Evolutionary conservation across 1,140 invertebrate genomes (phyloP).

Genomic region (Chymomyza costata): DNA sequence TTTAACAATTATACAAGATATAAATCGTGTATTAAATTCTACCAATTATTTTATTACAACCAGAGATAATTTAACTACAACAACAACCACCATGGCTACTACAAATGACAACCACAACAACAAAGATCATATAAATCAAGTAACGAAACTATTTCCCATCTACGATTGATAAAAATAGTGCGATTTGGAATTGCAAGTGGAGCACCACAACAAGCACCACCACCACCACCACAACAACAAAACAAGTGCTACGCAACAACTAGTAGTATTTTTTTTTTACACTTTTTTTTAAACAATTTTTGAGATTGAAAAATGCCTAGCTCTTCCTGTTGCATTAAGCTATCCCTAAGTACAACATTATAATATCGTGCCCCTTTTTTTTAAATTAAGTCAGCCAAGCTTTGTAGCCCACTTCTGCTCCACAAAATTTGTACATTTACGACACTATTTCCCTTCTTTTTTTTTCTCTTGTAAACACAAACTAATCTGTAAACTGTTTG

Average conservation of each 20-base stretch:
- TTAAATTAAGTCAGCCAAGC: too few species aligned
- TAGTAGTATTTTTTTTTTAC: too few species aligned
- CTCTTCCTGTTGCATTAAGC: too few species aligned
- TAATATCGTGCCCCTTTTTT: too few species aligned
- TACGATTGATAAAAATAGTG: constrained; percentile 39
- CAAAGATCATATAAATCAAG: constrained; percentile 23
- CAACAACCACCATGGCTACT: constrained; percentile 37
- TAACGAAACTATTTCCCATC: constrained; percentile 29
- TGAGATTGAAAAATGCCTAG: too few species aligned
- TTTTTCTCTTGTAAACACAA: too few species aligned
- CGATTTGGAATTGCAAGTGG: too few species aligned
- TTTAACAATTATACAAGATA: constrained; percentile 63
- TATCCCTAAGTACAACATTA: too few species aligned
- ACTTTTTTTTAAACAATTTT: too few species aligned
- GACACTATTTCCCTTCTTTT: constrained; percentile 59
- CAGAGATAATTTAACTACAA: constrained; percentile 68
- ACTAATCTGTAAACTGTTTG: constrained; percentile 18
- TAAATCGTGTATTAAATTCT: constrained; percentile 75
- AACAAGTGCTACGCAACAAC: too few species aligned
- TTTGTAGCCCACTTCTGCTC: too few species aligned
- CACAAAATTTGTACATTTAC: too few species aligned
- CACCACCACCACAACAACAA: constrained; percentile 23
- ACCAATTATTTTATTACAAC: constrained; percentile 75
- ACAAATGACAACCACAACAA: constrained; percentile 35
- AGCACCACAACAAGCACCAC: background rate